Evolutionary conservation across 2,888 invertebrate species (phyloP), one percentile per base, ranked within the genome.

Genomic region (Epinotia demarniana): DNA sequence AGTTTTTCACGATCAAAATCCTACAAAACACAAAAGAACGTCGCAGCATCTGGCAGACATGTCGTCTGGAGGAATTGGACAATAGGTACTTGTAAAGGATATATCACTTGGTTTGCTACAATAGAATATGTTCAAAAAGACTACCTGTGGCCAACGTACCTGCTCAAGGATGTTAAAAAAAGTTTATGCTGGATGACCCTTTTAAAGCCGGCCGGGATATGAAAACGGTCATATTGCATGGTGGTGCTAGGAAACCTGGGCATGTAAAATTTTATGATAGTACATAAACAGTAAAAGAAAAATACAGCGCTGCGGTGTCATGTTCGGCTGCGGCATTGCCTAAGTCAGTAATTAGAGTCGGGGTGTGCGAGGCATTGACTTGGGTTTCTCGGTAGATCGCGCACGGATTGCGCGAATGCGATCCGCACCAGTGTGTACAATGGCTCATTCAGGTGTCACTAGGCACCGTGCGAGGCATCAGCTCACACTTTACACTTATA

Each of bases 41-140:
- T 79, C 83, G 86, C 89, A 69, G 77, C 78, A 92, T 92, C 92
- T 92, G 92, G 87, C 87, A 92, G 92, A 92, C 92, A 86, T 86
- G 92, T 90, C 92, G 91, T 89, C 90, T 81, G 78, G 73, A 78
- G 72, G 72, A 77, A 73, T 67, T 76, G 77, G 77, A 91, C 89
- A 91, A 91, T 87, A 79, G 82, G 77, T 77, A 77, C 78, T 78
- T 75, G 73, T 63, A 77, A 70, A 76, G 71, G 49, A 43, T 39
- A 62, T 39, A 33, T 33, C 46, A 55, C 53, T 71, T 58, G 46
- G 55, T 53, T 39, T 69, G 12, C 46, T 33, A 49, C 64, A 73
- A 75, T 75, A 74, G 68, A 71, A 61, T 43, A 69, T 27, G 60
- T 76, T 63, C 53, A 63, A 70, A 83, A 81, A 79, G 78, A 78